Percentiles rank a stretch among this genome's conserved stretches.
phyloP scores from a whole-genome alignment of 2,888 invertebrate species.

The Lymantria monacha region DNA sequence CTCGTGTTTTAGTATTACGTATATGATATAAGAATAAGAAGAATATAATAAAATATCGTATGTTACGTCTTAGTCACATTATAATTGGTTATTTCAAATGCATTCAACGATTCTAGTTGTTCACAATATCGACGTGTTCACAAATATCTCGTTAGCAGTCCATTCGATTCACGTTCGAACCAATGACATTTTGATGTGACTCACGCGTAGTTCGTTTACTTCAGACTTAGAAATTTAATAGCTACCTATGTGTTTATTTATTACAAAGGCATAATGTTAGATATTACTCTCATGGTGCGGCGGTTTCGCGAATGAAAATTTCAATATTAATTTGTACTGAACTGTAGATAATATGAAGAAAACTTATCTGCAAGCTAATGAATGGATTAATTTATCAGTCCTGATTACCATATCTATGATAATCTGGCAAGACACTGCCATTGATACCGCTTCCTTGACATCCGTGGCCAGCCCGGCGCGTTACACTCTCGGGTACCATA shows the following conservation, averaged over 20 bases:
- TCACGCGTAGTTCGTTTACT: constrained; percentile 40
- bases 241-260: neutral
- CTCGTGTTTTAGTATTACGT: no score
- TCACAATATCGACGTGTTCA: constrained; percentile 10
- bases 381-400: no score
- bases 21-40: no score
- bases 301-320: neutral
- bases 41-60: no score
- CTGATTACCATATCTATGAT: no score
- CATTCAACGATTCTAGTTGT: constrained; percentile 6
- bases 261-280: neutral
- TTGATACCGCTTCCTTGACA: no score
- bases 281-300: neutral
- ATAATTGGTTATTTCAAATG: constrained; percentile 18
- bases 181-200: constrained; percentile 37
- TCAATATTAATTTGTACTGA: no score
- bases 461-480: no score
- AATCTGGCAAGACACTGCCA: no score
- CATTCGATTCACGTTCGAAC: constrained; percentile 37
- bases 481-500: no score
- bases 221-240: constrained; percentile 37
- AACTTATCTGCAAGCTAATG: no score
- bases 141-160: constrained; percentile 15
- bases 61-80: constrained; percentile 1
- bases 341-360: no score